phyloP scores from a whole-genome alignment of 2,113 vertebrate genomes.

The Menidia beryllina region DNA sequence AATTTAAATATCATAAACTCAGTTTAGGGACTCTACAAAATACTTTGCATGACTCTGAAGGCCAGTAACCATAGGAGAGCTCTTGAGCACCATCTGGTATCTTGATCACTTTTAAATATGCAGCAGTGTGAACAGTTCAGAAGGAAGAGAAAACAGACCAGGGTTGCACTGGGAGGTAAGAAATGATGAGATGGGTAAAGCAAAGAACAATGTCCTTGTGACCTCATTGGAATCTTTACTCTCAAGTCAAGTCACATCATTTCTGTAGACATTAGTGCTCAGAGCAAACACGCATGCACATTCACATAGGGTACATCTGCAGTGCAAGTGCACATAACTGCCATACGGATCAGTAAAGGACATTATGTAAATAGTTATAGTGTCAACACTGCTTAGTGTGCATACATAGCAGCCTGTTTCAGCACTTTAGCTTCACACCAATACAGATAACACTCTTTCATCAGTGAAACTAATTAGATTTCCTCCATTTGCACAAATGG shows the following conservation, averaged over 20 bases:
- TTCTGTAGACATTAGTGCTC: slow-evolving; percentile 43
- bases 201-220: slow-evolving; percentile 56
- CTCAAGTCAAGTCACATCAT: slow-evolving; percentile 19
- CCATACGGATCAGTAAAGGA: slow-evolving; percentile 64
- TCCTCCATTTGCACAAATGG: slow-evolving; percentile 34
- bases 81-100: neutral
- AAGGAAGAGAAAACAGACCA: neutral
- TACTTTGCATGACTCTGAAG: slow-evolving; percentile 4
- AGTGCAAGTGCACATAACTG: slow-evolving; percentile 37
- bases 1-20: slow-evolving; percentile 5
- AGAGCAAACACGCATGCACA: neutral
- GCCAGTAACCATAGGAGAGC: slow-evolving; percentile 9
- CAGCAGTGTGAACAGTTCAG: neutral
- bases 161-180: slow-evolving; percentile 10
- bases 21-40: slow-evolving; percentile 3
- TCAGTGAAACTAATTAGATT: slow-evolving; percentile 56
- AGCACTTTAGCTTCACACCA: slow-evolving; percentile 59
- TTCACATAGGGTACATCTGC: slow-evolving; percentile 19
- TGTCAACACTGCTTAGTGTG: slow-evolving; percentile 53
- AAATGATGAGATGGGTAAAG: slow-evolving; percentile 34
- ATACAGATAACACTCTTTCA: slow-evolving; percentile 34
- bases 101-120: slow-evolving; percentile 3
- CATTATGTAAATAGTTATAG: slow-evolving; percentile 53
- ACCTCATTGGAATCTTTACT: slow-evolving; percentile 56
- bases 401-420: slow-evolving; percentile 48